Evolutionary conservation across 2,888 invertebrate genomes (phyloP).

Genomic region (Caenorhabditis sp.): DNA sequence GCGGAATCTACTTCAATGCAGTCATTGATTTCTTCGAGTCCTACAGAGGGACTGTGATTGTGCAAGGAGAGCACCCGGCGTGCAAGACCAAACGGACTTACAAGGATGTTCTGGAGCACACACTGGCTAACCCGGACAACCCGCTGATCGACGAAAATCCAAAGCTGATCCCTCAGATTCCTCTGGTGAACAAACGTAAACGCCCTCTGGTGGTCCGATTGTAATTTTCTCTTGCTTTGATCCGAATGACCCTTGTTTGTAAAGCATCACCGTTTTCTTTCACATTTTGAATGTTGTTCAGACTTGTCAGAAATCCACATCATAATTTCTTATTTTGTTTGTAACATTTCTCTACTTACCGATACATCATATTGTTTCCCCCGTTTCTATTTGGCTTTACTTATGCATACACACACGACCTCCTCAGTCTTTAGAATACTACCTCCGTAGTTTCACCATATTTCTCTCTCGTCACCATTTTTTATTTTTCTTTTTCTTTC

Average conservation of each 20-base stretch:
- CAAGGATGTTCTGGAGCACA: slow-evolving; percentile 8
- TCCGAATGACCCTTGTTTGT: no score
- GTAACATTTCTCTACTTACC: no score
- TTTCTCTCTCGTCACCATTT: neutral
- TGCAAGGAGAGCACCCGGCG: slow-evolving; percentile 5
- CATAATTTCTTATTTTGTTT: no score
- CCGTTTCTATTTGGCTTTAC: no score
- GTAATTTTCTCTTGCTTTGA: no score
- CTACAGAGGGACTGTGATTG: neutral
- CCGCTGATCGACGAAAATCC: slow-evolving; percentile 1
- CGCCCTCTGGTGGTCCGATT: neutral
- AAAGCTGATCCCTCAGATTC: neutral
- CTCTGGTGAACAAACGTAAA: neutral
- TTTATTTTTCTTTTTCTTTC: neutral
- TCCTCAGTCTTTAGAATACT: neutral
- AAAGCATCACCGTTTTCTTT: no score
- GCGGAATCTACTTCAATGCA: slow-evolving; percentile 28
- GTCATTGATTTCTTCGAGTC: slow-evolving; percentile 11
- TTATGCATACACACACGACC: no score
- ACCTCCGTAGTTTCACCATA: neutral
- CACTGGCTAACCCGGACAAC: neutral
- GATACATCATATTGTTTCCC: no score
- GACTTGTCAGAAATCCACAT: no score
- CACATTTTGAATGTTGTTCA: no score
- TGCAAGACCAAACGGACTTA: slow-evolving; percentile 1